A percentile compares a stretch with the other conserved stretches of the same genome.
These are phyloP conservation scores for Aquatica leii DNA, from an alignment of 2,888 invertebrate species.

Conservation along the genomic window DNA sequence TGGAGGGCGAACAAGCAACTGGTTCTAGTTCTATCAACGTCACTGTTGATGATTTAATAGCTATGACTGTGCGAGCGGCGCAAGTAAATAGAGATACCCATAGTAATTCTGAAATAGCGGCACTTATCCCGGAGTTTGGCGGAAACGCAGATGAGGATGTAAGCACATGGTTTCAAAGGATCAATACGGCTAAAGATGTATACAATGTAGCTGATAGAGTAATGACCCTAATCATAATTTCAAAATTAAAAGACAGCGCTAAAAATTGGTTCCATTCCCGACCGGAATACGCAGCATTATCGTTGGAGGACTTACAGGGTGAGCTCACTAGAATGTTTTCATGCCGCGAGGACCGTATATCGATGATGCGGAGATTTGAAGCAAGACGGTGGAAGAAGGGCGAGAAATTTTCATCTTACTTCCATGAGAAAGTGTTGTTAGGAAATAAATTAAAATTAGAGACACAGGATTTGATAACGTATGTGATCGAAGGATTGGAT, in stretches of 20 bases:
- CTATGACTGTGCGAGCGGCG: not conserved
- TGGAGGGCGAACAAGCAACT: too few species aligned
- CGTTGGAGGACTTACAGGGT: not conserved
- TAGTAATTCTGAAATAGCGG: not conserved
- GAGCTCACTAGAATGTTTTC: not conserved
- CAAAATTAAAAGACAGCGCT: not conserved
- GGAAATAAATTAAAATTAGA: not conserved
- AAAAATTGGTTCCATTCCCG: not conserved
- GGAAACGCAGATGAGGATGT: not conserved
- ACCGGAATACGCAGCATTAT: not conserved
- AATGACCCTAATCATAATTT: not conserved
- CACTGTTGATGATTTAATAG: not conserved
- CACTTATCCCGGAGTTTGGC: not conserved
- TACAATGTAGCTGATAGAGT: not conserved
- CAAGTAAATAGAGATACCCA: not conserved
- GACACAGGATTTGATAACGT: not conserved
- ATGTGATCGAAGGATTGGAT: not conserved
- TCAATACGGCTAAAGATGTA: not conserved
- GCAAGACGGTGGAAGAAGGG: not conserved
- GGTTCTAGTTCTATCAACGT: too few species aligned
- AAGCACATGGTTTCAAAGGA: not conserved
- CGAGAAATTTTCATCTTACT: not conserved
- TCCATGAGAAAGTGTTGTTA: not conserved
- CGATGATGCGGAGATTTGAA: not conserved
- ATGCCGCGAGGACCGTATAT: not conserved